These are phyloP conservation scores for Aphis gossypii DNA, from an alignment of 1,140 invertebrate genomes.

Conservation along the genomic window DNA sequence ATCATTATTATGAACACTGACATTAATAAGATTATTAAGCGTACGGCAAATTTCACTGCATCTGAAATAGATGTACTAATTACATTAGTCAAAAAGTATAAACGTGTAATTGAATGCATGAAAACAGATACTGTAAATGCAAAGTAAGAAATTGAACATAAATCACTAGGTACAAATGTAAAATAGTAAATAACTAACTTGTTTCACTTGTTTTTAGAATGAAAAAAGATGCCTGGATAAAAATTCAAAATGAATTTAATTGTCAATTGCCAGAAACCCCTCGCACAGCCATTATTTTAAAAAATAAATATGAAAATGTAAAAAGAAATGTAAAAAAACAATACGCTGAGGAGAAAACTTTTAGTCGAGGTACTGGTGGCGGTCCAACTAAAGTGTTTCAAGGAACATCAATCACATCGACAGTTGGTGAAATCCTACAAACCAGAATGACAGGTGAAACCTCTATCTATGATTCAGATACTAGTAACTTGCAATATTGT, in stretches of 20 bases:
- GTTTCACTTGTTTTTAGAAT: background rate
- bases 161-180: background rate
- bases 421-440: background rate
- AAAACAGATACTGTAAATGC: constrained; percentile 6
- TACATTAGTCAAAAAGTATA: background rate
- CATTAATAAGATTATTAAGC: background rate
- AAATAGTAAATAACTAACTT: background rate
- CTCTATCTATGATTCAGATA: background rate
- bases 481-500: too few species aligned
- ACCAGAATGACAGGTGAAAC: background rate
- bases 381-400: background rate
- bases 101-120: background rate
- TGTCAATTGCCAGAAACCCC: background rate
- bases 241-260: constrained; percentile 5
- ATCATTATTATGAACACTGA: background rate
- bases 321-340: background rate
- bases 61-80: background rate
- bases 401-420: background rate
- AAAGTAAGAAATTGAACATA: background rate
- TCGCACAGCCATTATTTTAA: background rate
- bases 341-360: background rate
- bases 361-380: background rate
- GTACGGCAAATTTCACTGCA: background rate
- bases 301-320: background rate
- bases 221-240: background rate